phyloP scores from a whole-genome alignment of 2,113 vertebrate species.

The Hypomesus transpacificus region DNA sequence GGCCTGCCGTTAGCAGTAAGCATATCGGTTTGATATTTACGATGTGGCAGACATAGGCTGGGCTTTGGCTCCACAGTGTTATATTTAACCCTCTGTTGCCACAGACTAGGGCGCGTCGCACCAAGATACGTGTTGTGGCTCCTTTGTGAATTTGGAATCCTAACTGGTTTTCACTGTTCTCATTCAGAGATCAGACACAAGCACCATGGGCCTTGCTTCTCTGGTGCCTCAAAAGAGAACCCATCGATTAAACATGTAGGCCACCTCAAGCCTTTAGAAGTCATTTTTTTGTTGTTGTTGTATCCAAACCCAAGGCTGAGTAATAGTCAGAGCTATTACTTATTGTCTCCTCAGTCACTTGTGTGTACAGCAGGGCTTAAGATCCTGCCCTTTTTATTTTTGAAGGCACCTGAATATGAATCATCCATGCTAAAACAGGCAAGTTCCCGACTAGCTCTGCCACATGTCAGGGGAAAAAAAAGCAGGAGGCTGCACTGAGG shows the following conservation, averaged over 20 bases:
- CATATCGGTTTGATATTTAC: conserved; percentile 30
- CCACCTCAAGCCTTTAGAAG: background rate
- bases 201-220: background rate
- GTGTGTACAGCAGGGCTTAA: background rate
- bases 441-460: conserved; percentile 10
- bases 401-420: background rate
- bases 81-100: conserved; percentile 16
- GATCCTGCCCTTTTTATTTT: background rate
- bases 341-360: background rate
- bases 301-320: background rate
- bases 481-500: background rate
- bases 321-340: background rate
- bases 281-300: too few relatives aligned
- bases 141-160: background rate
- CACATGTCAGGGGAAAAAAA: conserved; percentile 11
- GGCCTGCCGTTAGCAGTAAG: conserved; percentile 25
- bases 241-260: background rate
- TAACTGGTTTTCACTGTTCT: background rate
- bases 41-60: conserved; percentile 21
- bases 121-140: background rate
- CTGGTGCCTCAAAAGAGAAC: background rate
- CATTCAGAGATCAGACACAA: background rate
- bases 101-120: background rate
- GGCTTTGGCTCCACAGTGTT: conserved; percentile 7
- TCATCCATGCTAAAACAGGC: conserved; percentile 4